Percentiles rank a stretch among this genome's conserved stretches.
Evolutionary conservation across 2,113 vertebrate species (phyloP).

Genomic region (Platichthys flesus): DNA sequence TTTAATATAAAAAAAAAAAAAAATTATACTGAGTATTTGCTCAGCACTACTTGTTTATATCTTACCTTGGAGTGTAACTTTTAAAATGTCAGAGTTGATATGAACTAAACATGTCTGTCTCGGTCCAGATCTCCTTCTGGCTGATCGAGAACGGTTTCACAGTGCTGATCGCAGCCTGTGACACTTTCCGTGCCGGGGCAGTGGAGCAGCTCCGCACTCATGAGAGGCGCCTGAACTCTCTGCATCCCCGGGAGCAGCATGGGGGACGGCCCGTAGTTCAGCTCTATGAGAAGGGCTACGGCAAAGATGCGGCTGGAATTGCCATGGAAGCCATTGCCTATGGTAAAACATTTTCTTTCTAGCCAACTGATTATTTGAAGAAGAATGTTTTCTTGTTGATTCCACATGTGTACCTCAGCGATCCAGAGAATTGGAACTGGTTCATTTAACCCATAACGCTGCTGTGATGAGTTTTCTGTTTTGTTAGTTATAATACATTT

Average conservation of each 20-base stretch:
- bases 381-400: neutral
- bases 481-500: neutral
- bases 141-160: slow-evolving; percentile 95
- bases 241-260: slow-evolving; percentile 90
- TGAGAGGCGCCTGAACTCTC: slow-evolving; percentile 90
- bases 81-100: neutral
- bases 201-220: slow-evolving; percentile 98
- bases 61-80: neutral
- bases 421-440: neutral
- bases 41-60: too few species aligned
- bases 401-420: neutral
- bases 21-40: too few species aligned
- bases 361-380: neutral
- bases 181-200: slow-evolving; percentile 95
- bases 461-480: neutral
- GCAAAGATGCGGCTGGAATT: slow-evolving; percentile 96
- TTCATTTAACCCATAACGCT: neutral
- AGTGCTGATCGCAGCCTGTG: slow-evolving; percentile 95
- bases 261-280: slow-evolving; percentile 88
- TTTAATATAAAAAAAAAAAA: too few species aligned
- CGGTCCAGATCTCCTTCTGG: slow-evolving; percentile 93
- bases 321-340: slow-evolving; percentile 98
- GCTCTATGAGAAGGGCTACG: slow-evolving; percentile 97
- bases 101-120: neutral
- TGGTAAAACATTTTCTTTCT: slow-evolving; percentile 75